Conservation (phyloP, 2,797 vertebrate genomes). For the Dendrocincla fuliginosa region DNA sequence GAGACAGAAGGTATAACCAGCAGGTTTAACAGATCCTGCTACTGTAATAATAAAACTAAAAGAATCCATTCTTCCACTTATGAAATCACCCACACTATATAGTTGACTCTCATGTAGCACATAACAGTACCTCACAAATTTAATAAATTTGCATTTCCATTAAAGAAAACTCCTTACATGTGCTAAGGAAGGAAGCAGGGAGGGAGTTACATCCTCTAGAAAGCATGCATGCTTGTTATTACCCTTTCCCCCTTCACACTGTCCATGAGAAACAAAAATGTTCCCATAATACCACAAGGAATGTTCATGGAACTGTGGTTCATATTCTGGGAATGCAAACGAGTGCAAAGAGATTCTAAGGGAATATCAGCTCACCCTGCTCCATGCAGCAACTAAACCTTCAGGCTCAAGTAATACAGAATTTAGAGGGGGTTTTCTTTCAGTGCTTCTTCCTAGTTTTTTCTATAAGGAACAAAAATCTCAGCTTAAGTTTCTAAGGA, state of each 20-base stretch:
- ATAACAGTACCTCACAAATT: neutral
- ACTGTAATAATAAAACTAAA: neutral
- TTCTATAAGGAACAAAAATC: neutral
- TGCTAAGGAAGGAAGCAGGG: neutral
- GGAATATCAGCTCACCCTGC: neutral
- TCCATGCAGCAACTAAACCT: neutral
- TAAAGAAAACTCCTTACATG: neutral
- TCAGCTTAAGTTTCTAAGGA: neutral
- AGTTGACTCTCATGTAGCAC: neutral
- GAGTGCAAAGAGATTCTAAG: neutral
- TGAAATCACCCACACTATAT: neutral
- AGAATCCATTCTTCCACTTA: neutral
- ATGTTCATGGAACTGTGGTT: neutral
- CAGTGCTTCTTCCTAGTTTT: neutral
- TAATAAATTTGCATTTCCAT: neutral
- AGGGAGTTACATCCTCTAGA: neutral
- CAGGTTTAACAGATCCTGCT: neutral
- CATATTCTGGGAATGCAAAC: neutral
- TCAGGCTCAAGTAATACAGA: neutral
- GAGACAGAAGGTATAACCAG: neutral
- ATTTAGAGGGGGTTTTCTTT: neutral
- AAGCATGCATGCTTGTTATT: neutral
- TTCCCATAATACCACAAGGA: neutral
- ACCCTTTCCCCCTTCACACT: fast-evolving
- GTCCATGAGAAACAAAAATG: neutral